Evolutionary conservation across 2,797 vertebrate species (phyloP), one percentile per base, ranked within the genome.

Genomic region (Microhierax caerulescens): DNA sequence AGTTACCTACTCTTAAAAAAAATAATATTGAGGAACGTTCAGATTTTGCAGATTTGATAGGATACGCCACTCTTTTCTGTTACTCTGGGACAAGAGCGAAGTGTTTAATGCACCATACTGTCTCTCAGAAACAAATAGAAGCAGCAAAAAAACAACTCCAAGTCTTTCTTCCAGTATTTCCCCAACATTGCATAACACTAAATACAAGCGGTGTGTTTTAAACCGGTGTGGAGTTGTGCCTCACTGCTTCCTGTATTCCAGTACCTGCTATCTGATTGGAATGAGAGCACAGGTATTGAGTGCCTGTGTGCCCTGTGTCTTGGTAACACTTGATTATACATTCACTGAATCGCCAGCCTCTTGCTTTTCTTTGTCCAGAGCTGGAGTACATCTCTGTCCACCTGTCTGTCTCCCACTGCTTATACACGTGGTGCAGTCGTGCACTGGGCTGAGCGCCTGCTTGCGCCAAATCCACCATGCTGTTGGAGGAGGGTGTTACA

Each of bases 251-350:
- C 91, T 95, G 72, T 67, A 8, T 91, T 86, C 75, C 94, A 88
- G 43, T 68, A 36, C 57, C 30, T 96, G 85, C 86, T 92, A 70
- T 96, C 91, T 93, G 93, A 96, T 89, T 86, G 95, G 90, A 95
- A 88, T 41, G 27, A 57, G 43, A 68, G 34, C 20, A 34, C 74
- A 76, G 84, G 84, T 95, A 94, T 57, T 89, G 93, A 91, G 47
- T 83, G 78, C 92, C 57, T 51, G 37, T 41, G 45, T 57, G 45
- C 53, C 36, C 43, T 51, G 61, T 11, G 22, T 75, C 84, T 93
- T 74, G 74, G 76, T 76, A 77, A 74, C 87, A 7, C 74, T 57
- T 86, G 57, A 63, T 95, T 85, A 91, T 85, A 57, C 78, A 64
- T 76, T 73, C 85, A 84, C 20, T 65, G 67, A 90, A 56, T 79